Percentiles rank a stretch among this genome's conserved stretches.
phyloP scores from a whole-genome alignment of 2,113 vertebrate genomes.

The Aspidoscelis tigris region DNA sequence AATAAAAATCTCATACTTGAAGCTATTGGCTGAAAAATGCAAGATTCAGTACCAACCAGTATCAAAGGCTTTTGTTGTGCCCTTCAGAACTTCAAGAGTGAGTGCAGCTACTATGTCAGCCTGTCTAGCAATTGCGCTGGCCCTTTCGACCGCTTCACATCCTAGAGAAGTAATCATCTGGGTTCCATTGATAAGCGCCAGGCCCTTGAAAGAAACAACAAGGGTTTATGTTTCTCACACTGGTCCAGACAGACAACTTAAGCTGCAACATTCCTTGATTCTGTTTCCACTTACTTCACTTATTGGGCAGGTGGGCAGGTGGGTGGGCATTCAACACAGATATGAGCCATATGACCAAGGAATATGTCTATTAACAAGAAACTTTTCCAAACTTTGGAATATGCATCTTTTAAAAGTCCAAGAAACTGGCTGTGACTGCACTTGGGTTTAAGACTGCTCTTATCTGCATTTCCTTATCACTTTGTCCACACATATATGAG shows the following conservation, averaged over 20 bases:
- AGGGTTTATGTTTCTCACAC: neutral
- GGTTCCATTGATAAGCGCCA: constrained; percentile 96
- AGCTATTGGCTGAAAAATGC: neutral
- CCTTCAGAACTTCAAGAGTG: constrained; percentile 95
- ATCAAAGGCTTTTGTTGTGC: constrained; percentile 97
- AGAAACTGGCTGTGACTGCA: no score
- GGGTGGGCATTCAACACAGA: neutral
- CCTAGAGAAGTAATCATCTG: constrained; percentile 99
- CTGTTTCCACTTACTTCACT: neutral
- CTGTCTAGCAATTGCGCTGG: constrained; percentile 88
- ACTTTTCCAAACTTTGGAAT: no score
- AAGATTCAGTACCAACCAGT: constrained; percentile 80
- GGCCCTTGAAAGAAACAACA: constrained; percentile 78
- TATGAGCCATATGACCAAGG: no score
- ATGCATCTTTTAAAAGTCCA: no score
- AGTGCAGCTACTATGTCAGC: constrained; percentile 95
- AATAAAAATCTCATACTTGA: neutral
- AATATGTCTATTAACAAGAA: no score
- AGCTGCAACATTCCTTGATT: neutral
- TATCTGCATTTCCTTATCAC: no score
- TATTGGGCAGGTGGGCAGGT: neutral
- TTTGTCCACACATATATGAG: neutral
- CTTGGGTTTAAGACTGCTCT: no score
- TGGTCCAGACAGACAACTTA: neutral
- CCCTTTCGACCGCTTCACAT: constrained; percentile 93